Evolutionary conservation across 2,888 invertebrate species (phyloP).

Genomic region (Noctua janthina): DNA sequence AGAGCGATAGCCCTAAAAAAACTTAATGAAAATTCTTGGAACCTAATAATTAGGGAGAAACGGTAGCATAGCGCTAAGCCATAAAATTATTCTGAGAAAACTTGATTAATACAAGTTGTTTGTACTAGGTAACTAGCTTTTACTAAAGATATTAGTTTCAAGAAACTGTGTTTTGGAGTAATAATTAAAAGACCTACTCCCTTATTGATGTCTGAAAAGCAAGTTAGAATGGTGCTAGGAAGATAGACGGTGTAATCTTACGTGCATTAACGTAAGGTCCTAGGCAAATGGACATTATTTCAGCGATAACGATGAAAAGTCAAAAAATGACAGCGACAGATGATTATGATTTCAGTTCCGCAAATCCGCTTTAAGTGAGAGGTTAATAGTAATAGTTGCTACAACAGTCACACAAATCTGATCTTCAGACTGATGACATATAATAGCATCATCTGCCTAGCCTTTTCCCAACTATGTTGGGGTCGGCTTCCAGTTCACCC

Average conservation of each 20-base stretch:
- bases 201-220: not conserved
- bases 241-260: not conserved
- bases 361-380: no score
- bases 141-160: not conserved
- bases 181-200: not conserved
- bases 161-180: not conserved
- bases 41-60: not conserved
- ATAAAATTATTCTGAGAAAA: not conserved
- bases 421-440: no score
- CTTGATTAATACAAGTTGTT: not conserved
- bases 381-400: no score
- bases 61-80: not conserved
- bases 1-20: no score
- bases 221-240: not conserved
- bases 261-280: no score
- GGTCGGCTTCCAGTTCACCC: no score
- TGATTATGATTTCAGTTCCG: no score
- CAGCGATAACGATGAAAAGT: not conserved
- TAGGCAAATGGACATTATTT: not conserved
- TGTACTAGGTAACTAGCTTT: not conserved
- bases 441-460: no score
- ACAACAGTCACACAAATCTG: no score
- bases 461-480: no score
- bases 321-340: not conserved
- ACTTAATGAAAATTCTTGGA: not conserved